Conservation (phyloP, 2,888 invertebrate genomes). For the Silvanus unidentatus region DNA sequence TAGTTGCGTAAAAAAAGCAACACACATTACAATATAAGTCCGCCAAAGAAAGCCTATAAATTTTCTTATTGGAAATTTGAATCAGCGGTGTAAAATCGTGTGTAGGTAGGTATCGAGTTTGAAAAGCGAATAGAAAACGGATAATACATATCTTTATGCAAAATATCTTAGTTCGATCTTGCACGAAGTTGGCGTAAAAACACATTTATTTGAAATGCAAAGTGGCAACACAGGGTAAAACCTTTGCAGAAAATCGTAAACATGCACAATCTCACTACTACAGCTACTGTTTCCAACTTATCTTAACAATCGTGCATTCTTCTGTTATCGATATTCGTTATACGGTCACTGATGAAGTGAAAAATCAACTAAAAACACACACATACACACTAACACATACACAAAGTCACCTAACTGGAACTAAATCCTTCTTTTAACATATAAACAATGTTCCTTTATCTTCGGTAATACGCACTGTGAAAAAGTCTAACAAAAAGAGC, state of each 20-base stretch:
- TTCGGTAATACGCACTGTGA: not conserved
- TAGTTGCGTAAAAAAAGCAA: too few relatives aligned
- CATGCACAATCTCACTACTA: conserved; percentile 32
- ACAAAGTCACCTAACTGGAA: conserved; percentile 15
- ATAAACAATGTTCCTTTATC: conserved; percentile 9
- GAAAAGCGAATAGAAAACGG: conserved; percentile 31
- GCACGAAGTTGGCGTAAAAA: conserved; percentile 43
- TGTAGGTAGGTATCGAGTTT: too few relatives aligned
- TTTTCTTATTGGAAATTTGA: too few relatives aligned
- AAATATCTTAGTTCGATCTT: conserved; percentile 42
- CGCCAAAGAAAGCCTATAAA: too few relatives aligned
- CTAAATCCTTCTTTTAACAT: conserved; percentile 5
- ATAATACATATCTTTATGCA: conserved; percentile 43
- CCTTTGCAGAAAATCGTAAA: conserved; percentile 39
- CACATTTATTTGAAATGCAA: conserved; percentile 43
- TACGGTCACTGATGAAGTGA: conserved; percentile 20
- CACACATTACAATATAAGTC: too few relatives aligned
- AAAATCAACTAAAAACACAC: conserved; percentile 16
- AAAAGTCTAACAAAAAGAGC: too few relatives aligned
- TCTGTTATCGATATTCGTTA: conserved; percentile 32
- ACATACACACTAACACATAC: conserved; percentile 10
- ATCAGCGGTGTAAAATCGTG: too few relatives aligned
- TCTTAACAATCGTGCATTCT: conserved; percentile 41
- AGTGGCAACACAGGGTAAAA: conserved; percentile 35
- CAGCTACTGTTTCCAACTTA: conserved; percentile 36